These are phyloP conservation scores for Aphodius sticticus DNA, from an alignment of 2,888 invertebrate species.

Conservation along the genomic window DNA sequence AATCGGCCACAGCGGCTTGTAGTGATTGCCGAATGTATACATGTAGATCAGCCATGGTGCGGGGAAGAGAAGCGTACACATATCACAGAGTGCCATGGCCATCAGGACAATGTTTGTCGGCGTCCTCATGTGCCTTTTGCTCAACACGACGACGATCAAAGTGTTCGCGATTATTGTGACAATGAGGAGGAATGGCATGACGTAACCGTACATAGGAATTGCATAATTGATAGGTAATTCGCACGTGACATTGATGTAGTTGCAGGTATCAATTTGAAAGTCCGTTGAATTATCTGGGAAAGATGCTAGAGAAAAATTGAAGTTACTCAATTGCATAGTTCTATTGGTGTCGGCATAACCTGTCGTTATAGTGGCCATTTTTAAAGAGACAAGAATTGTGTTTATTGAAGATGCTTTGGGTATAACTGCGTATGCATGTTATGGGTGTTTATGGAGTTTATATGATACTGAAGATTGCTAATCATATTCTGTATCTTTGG, in stretches of 20 bases:
- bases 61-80: conserved; percentile 90
- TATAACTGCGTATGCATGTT: not conserved
- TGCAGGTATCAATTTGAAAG: not conserved
- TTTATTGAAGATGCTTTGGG: not conserved
- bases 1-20: conserved; percentile 79
- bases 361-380: not conserved
- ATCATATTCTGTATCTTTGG: not conserved
- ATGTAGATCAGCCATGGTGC: conserved; percentile 92
- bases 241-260: conserved; percentile 70
- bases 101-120: conserved; percentile 92
- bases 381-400: not conserved
- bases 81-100: conserved; percentile 96
- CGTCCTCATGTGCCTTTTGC: conserved; percentile 89
- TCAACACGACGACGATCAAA: conserved; percentile 87
- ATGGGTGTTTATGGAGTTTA: not conserved
- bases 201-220: conserved; percentile 77
- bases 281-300: not conserved
- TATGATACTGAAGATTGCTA: not conserved
- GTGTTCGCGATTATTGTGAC: conserved; percentile 92
- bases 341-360: not conserved
- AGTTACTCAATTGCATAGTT: not conserved
- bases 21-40: conserved; percentile 89
- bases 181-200: conserved; percentile 84
- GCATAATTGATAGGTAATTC: conserved; percentile 74
- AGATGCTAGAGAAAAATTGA: not conserved